Evolutionary conservation across 2,888 invertebrate genomes (phyloP).

Genomic region (Trachelus iudaicus): DNA sequence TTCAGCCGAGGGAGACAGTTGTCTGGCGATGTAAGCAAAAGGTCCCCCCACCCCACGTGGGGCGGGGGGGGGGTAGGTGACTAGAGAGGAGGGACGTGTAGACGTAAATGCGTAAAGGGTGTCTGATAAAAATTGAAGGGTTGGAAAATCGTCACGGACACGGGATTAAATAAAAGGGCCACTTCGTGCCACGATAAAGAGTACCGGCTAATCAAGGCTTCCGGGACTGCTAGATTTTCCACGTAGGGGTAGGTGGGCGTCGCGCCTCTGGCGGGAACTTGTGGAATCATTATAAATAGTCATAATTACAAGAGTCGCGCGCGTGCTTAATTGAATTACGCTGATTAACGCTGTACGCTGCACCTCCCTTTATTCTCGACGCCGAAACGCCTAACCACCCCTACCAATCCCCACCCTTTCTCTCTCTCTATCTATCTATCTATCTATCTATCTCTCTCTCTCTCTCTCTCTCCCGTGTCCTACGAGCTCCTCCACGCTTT

Average conservation of each 20-base stretch:
- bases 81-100: neutral
- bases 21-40: neutral
- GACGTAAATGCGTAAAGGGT: neutral
- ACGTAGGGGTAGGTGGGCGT: neutral
- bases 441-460: too few species aligned
- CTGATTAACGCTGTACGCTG: conserved; percentile 62
- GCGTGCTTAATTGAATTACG: conserved; percentile 64
- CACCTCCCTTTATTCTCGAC: conserved; percentile 3
- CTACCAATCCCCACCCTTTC: too few species aligned
- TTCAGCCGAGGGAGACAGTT: neutral
- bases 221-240: neutral
- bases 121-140: neutral
- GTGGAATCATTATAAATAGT: conserved; percentile 64
- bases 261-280: conserved; percentile 12
- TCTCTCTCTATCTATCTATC: too few species aligned
- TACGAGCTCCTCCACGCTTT: neutral
- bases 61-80: neutral
- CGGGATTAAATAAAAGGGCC: neutral
- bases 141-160: neutral
- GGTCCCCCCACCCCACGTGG: neutral
- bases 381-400: neutral
- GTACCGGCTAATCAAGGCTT: neutral
- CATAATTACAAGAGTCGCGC: conserved; percentile 65
- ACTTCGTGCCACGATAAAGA: neutral
- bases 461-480: neutral